phyloP scores from a whole-genome alignment of 2,113 vertebrate genomes.

The Macheiramphus alcinus region DNA sequence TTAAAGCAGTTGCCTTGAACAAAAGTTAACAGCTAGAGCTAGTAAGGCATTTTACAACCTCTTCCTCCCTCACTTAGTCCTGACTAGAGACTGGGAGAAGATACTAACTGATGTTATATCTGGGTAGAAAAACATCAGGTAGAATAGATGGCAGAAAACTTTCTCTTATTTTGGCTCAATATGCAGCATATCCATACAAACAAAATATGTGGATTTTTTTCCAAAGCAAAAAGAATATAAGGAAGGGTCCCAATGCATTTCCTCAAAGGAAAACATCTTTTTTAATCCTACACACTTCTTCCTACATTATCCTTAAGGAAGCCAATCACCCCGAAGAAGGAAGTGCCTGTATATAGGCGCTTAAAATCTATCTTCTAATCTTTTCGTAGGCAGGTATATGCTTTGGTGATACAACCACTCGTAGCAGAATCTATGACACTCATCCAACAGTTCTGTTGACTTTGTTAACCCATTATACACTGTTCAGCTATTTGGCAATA shows the following conservation, averaged over 20 bases:
- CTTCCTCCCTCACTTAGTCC: neutral
- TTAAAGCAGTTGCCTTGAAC: neutral
- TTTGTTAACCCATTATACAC: neutral
- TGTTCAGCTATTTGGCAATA: neutral
- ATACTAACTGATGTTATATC: neutral
- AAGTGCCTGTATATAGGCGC: neutral
- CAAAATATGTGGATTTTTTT: neutral
- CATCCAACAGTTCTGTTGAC: neutral
- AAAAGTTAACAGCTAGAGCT: constrained; percentile 1
- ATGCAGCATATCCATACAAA: constrained; percentile 29
- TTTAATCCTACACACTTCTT: neutral
- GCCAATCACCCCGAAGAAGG: neutral
- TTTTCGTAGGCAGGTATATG: neutral
- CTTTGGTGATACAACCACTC: neutral
- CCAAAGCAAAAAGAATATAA: neutral
- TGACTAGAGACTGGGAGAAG: neutral
- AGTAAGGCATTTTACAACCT: neutral
- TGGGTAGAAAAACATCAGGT: neutral
- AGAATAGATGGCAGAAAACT: constrained; percentile 23
- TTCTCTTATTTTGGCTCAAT: constrained; percentile 39
- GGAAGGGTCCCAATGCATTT: neutral
- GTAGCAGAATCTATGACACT: neutral
- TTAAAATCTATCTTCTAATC: neutral
- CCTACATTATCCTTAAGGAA: neutral
- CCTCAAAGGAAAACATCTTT: neutral